Evolutionary conservation across 2,888 invertebrate genomes (phyloP).

Genomic region (Apantesis nais): DNA sequence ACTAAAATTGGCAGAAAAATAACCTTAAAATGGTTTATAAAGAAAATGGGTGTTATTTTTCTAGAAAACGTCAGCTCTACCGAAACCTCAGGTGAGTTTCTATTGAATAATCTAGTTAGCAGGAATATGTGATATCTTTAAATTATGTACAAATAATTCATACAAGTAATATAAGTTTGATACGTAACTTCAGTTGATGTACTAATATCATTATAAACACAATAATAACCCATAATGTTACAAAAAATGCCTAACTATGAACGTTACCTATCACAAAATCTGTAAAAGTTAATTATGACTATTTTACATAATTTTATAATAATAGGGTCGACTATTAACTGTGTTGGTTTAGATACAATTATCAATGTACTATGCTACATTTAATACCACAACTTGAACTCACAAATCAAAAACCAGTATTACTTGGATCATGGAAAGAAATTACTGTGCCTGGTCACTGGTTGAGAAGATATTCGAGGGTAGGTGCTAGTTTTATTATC

Average conservation of each 20-base stretch:
- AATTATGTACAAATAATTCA: constrained; percentile 18
- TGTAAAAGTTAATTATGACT: neutral
- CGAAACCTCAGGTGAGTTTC: neutral
- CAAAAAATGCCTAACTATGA: neutral
- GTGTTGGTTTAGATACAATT: too few species aligned
- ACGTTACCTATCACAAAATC: neutral
- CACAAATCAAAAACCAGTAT: neutral
- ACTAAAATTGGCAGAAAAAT: neutral
- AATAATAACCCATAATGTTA: neutral
- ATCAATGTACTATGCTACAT: too few species aligned
- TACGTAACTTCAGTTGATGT: neutral
- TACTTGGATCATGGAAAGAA: neutral
- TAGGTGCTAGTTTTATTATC: neutral
- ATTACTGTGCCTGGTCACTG: neutral
- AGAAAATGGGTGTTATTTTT: neutral
- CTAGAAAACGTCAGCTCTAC: neutral
- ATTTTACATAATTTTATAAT: neutral
- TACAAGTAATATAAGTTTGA: too few species aligned
- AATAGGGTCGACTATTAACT: neutral
- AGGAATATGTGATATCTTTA: constrained; percentile 15
- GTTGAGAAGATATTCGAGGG: neutral
- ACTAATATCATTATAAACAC: neutral
- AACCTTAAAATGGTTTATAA: neutral
- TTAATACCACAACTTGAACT: too few species aligned
- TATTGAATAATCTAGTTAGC: constrained; percentile 15